These are phyloP conservation scores for Galerucella calmariensis DNA, from an alignment of 2,888 invertebrate genomes.

Conservation along the genomic window DNA sequence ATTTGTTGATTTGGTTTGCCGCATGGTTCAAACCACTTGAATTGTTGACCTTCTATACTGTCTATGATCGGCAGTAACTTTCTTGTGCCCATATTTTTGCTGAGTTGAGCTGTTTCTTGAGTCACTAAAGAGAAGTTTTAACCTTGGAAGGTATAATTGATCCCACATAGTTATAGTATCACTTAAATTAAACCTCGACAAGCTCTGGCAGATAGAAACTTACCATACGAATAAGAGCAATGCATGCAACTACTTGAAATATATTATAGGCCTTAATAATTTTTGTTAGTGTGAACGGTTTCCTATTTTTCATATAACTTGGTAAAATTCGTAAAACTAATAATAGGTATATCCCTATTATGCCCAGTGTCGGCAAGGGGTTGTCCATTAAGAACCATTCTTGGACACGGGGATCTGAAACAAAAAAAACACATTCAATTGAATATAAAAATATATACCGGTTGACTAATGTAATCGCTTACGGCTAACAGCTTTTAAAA, in stretches of 20 bases:
- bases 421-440: neutral
- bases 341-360: constrained; percentile 65
- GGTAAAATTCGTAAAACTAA: constrained; percentile 69
- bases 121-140: too few species aligned
- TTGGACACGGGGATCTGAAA: constrained; percentile 65
- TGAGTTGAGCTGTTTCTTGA: too few species aligned
- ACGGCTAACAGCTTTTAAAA: too few species aligned
- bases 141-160: too few species aligned
- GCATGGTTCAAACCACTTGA: too few species aligned
- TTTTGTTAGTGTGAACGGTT: constrained; percentile 73
- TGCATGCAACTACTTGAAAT: constrained; percentile 79
- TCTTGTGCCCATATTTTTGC: too few species aligned
- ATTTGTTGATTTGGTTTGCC: too few species aligned
- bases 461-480: too few species aligned
- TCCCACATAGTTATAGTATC: too few species aligned
- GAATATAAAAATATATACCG: too few species aligned
- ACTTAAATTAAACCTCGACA: neutral
- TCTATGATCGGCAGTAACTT: too few species aligned
- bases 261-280: constrained; percentile 82
- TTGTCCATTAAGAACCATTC: constrained; percentile 69
- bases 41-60: too few species aligned
- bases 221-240: constrained; percentile 77
- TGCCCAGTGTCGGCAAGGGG: constrained; percentile 65
- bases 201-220: constrained; percentile 54
- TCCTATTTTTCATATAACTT: constrained; percentile 75